Percentiles rank a stretch among this genome's conserved stretches.
phyloP scores from a whole-genome alignment of 2,797 vertebrate genomes.

The Cichlasoma orientale region DNA sequence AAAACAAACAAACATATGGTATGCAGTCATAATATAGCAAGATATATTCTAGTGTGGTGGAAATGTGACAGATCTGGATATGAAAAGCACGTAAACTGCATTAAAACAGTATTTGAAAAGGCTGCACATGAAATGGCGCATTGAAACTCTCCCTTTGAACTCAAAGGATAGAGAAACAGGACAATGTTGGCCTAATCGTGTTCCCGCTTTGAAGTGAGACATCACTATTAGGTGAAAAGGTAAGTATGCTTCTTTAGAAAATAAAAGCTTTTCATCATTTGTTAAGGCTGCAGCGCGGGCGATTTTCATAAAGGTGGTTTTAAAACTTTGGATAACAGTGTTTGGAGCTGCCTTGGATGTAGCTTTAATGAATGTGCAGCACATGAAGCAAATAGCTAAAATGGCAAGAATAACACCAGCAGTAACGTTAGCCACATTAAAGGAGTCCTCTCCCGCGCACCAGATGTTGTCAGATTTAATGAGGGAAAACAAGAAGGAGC shows the following conservation, averaged over 20 bases:
- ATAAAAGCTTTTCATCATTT: constrained; percentile 84
- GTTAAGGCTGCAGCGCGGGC: constrained; percentile 73
- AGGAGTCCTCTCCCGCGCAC: constrained; percentile 64
- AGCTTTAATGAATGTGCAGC: constrained; percentile 71
- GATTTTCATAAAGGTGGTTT: constrained; percentile 76
- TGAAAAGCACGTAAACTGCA: constrained; percentile 81
- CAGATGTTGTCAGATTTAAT: constrained; percentile 82
- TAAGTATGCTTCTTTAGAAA: constrained; percentile 81
- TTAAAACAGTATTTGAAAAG: constrained; percentile 81
- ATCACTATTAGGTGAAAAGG: constrained; percentile 85
- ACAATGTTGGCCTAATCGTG: constrained; percentile 85
- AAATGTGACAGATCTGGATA: constrained; percentile 68
- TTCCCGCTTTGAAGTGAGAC: constrained; percentile 85
- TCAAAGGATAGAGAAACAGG: constrained; percentile 83
- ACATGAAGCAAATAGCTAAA: constrained; percentile 76
- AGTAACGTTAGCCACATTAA: constrained; percentile 80
- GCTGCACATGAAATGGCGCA: constrained; percentile 80
- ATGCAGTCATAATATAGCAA: constrained; percentile 25
- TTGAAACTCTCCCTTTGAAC: constrained; percentile 86
- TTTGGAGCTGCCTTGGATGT: constrained; percentile 56
- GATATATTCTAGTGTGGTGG: constrained; percentile 42
- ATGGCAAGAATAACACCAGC: constrained; percentile 76
- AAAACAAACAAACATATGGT: constrained; percentile 13
- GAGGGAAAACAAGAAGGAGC: constrained; percentile 77
- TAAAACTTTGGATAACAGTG: constrained; percentile 69